Conservation (phyloP, 2,113 vertebrate genomes). For the Ctenodactylus gundi region DNA sequence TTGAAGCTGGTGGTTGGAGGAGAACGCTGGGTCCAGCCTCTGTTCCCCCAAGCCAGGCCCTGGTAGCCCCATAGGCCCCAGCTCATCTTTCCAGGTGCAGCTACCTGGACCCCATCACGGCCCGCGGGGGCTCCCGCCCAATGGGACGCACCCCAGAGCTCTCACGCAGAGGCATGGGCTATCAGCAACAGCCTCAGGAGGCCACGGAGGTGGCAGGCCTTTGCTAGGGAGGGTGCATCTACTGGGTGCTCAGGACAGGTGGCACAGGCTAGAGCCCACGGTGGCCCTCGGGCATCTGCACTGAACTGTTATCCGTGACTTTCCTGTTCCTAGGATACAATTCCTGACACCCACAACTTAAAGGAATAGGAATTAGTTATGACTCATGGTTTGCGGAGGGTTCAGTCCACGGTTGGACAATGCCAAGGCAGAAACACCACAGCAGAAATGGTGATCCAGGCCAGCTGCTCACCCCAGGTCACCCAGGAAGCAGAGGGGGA, state of each 20-base stretch:
- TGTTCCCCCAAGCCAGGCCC: neutral
- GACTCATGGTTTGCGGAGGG: no score
- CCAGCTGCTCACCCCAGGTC: no score
- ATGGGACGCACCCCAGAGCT: neutral
- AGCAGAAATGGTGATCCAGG: no score
- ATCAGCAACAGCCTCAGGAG: neutral
- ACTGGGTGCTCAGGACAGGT: neutral
- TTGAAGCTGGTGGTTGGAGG: fast-evolving
- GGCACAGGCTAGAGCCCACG: neutral
- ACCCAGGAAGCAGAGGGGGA: no score
- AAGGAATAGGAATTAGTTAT: no score
- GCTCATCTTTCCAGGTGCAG: neutral
- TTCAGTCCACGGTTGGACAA: no score
- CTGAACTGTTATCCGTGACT: no score
- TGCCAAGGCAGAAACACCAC: no score
- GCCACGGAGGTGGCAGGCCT: fast-evolving
- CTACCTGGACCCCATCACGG: neutral
- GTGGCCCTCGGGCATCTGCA: neutral
- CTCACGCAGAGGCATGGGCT: fast-evolving
- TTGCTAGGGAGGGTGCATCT: neutral
- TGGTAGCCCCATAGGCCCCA: no score
- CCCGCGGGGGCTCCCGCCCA: fast-evolving
- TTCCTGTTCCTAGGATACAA: no score
- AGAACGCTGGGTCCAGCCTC: fast-evolving
- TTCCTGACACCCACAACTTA: no score